phyloP scores from a whole-genome alignment of 2,797 vertebrate species.

The Acipenser transmontanus region DNA sequence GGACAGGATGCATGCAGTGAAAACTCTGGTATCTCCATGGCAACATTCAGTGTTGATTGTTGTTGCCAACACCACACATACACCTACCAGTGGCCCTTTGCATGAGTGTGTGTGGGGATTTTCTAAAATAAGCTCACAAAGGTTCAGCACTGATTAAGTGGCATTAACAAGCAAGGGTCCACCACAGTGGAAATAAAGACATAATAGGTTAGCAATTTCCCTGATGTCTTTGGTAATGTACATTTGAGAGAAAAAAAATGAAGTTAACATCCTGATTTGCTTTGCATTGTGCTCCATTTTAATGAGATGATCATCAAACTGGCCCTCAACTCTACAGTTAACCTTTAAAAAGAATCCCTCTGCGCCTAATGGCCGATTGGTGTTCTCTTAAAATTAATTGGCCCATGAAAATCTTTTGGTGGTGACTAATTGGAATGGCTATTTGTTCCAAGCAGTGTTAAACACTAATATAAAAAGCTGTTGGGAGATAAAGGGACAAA shows the following conservation, averaged over 20 bases:
- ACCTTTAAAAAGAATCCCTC: neutral
- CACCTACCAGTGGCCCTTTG: constrained; percentile 14
- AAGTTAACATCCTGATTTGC: constrained; percentile 33
- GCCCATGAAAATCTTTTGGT: neutral
- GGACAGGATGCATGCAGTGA: constrained; percentile 67
- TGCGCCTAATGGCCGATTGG: neutral
- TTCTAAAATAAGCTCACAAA: constrained; percentile 19
- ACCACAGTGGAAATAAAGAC: constrained; percentile 38
- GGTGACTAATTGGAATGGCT: neutral
- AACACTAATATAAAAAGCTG: neutral
- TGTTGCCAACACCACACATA: constrained; percentile 41
- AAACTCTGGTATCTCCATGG: constrained; percentile 60
- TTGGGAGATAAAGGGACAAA: neutral
- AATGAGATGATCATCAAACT: constrained; percentile 20
- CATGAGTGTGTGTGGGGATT: constrained; percentile 21
- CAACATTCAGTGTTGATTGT: constrained; percentile 58
- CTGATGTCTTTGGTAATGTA: constrained; percentile 40
- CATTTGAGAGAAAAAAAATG: constrained; percentile 41
- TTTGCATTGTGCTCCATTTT: constrained; percentile 32
- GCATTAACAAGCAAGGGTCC: constrained; percentile 22
- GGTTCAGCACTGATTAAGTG: constrained; percentile 21
- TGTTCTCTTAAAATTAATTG: constrained; percentile 1
- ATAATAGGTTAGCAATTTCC: constrained; percentile 36
- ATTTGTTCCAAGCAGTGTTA: neutral
- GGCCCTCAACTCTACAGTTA: neutral